Evolutionary conservation across 2,113 vertebrate species (phyloP).

Genomic region (Nothoprocta perdicaria): DNA sequence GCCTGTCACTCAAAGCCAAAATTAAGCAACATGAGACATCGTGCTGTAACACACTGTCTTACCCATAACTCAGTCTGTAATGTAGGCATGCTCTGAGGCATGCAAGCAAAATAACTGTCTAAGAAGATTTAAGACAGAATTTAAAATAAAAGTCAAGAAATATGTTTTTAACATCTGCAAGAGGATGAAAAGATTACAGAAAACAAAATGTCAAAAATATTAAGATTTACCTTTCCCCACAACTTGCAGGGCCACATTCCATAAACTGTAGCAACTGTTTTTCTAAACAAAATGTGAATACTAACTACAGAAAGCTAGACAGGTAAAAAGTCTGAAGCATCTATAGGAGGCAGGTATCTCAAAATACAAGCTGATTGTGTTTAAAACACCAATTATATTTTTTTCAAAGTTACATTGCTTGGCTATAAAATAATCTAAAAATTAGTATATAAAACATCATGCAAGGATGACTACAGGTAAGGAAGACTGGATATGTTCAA

Average conservation of each 20-base stretch:
- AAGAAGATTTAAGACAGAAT: neutral
- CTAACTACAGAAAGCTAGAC: neutral
- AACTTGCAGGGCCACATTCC: neutral
- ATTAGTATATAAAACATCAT: neutral
- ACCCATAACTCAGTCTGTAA: neutral
- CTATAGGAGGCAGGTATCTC: neutral
- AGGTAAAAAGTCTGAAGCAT: neutral
- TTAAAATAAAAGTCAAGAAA: neutral
- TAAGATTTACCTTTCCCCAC: neutral
- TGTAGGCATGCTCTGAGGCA: neutral
- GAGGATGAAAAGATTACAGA: neutral
- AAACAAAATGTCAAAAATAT: neutral
- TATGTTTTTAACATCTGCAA: neutral
- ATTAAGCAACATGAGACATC: neutral
- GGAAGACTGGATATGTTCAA: neutral
- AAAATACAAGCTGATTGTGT: neutral
- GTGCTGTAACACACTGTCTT: neutral
- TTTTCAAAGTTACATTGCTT: neutral
- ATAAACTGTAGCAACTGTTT: neutral
- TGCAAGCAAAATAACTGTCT: neutral
- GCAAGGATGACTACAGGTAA: neutral
- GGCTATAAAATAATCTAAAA: neutral
- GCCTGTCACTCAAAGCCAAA: accelerated
- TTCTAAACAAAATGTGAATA: neutral
- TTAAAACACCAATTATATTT: neutral